Evolutionary conservation across 2,113 vertebrate genomes (phyloP).

Genomic region (Numida meleagris): DNA sequence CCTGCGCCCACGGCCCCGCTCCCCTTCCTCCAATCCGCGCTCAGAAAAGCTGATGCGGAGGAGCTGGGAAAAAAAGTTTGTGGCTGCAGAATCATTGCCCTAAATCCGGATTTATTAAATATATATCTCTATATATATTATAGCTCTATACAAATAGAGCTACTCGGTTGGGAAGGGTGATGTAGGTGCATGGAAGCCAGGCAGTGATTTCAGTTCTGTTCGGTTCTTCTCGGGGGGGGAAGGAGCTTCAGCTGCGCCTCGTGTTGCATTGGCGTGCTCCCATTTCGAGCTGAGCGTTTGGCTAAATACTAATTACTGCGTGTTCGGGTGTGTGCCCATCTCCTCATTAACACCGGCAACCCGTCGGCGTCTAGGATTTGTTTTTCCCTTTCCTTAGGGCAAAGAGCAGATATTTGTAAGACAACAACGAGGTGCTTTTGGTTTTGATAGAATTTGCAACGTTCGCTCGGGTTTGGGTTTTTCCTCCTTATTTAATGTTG

Average conservation of each 20-base stretch:
- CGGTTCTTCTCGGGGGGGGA: not conserved
- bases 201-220: not conserved
- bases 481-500: not conserved
- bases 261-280: not conserved
- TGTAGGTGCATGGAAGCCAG: not conserved
- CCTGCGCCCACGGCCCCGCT: not conserved
- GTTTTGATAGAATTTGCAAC: not conserved
- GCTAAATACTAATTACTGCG: not conserved
- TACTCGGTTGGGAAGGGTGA: not conserved
- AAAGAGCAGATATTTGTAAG: slow-evolving; percentile 55
- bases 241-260: not conserved
- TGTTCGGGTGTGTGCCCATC: not conserved
- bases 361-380: not conserved
- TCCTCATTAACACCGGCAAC: not conserved
- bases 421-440: not conserved
- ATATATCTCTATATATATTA: too few relatives aligned
- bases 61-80: not conserved
- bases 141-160: too few relatives aligned
- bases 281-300: not conserved
- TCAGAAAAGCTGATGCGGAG: not conserved
- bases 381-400: slow-evolving; percentile 23
- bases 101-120: not conserved
- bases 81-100: not conserved
- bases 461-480: not conserved
- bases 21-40: not conserved